phyloP scores from a whole-genome alignment of 2,888 invertebrate species.

The Adelognathus sp. region DNA sequence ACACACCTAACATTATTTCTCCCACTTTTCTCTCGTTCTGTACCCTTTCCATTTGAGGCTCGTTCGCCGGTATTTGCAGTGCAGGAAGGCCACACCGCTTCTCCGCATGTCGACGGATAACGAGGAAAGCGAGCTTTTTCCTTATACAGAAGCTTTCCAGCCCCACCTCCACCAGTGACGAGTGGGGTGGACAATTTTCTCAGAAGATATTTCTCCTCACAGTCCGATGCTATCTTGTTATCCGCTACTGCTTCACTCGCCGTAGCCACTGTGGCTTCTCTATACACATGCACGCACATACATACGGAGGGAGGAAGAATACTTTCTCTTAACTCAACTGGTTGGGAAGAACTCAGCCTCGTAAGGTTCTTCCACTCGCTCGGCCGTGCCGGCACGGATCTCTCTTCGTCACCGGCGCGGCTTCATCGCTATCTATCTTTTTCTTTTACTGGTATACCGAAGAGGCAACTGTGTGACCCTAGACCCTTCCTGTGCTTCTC shows the following conservation, averaged over 20 bases:
- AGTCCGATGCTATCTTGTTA: slow-evolving; percentile 77
- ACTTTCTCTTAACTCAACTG: slow-evolving; percentile 19
- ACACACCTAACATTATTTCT: slow-evolving; percentile 52
- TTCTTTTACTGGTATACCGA: not conserved
- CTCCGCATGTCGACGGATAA: slow-evolving; percentile 65
- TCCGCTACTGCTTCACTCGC: slow-evolving; percentile 59
- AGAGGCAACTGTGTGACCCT: not conserved
- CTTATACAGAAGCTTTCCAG: slow-evolving; percentile 11
- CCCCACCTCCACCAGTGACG: slow-evolving; percentile 63
- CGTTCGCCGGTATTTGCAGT: slow-evolving; percentile 52
- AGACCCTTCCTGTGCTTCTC: slow-evolving; percentile 17
- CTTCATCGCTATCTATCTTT: not conserved
- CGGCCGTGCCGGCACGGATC: slow-evolving; percentile 14
- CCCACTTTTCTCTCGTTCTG: slow-evolving; percentile 38
- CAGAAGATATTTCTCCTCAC: slow-evolving; percentile 73
- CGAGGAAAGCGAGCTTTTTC: slow-evolving; percentile 66
- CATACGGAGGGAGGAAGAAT: not conserved
- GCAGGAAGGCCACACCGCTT: slow-evolving; percentile 42
- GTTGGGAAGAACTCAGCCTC: slow-evolving; percentile 23
- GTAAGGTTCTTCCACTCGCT: slow-evolving; percentile 30
- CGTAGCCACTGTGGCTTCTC: slow-evolving; percentile 20
- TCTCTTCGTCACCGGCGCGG: not conserved
- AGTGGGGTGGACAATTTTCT: slow-evolving; percentile 73
- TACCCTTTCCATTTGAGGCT: slow-evolving; percentile 49
- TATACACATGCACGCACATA: slow-evolving; percentile 7